Percentiles rank a stretch among this genome's conserved stretches.
Conservation (phyloP, 1,140 invertebrate species). For the Episyrphus balteatus region DNA sequence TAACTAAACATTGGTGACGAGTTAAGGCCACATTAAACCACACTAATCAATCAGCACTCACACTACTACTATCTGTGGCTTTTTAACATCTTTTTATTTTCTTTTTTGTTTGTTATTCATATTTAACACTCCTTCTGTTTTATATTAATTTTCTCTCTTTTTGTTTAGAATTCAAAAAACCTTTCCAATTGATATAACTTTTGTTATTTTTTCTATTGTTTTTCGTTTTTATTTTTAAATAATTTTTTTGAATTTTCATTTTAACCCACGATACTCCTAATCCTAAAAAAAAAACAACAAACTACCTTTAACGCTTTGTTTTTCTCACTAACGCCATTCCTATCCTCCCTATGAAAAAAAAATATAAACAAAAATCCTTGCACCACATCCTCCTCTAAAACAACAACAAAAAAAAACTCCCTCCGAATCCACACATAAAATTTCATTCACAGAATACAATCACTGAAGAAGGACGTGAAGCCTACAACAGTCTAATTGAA, state of each 20-base stretch:
- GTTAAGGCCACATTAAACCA: no score
- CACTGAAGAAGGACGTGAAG: slow-evolving; percentile 75
- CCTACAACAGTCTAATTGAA: slow-evolving; percentile 84
- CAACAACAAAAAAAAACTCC: no score
- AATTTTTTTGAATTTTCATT: no score
- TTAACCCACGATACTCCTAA: no score
- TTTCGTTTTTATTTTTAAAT: background rate
- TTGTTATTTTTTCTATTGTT: slow-evolving; percentile 6
- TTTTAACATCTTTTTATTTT: no score
- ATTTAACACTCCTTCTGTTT: background rate
- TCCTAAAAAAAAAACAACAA: no score
- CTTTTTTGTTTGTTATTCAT: background rate
- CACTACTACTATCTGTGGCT: no score
- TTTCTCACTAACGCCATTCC: no score
- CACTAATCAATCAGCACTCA: no score
- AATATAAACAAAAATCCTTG: background rate
- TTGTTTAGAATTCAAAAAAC: slow-evolving; percentile 1
- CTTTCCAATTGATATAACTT: background rate
- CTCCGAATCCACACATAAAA: no score
- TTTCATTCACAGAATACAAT: slow-evolving; percentile 51
- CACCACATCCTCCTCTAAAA: background rate
- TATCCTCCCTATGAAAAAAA: background rate
- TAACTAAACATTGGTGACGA: no score
- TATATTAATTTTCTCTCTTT: slow-evolving; percentile 5
- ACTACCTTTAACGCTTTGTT: no score